These are phyloP conservation scores for Spisula subtruncata DNA, from an alignment of 2,888 invertebrate genomes.

Conservation along the genomic window DNA sequence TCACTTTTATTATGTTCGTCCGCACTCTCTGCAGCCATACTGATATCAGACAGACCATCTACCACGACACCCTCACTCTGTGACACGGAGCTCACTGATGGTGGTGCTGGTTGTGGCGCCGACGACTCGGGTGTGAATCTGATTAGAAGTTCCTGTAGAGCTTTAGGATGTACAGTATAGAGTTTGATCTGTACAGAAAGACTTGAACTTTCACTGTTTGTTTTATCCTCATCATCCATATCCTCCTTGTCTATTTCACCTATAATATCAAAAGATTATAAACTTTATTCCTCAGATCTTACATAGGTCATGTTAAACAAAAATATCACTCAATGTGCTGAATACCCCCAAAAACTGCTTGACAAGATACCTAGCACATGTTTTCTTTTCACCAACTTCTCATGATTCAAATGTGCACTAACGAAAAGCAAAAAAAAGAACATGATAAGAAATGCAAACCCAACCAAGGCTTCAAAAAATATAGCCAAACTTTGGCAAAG, in stretches of 20 bases:
- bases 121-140: conserved; percentile 88
- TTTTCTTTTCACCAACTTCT: too few species aligned
- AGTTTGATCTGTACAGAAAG: conserved; percentile 84
- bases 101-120: conserved; percentile 76
- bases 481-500: too few species aligned
- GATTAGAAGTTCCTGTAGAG: conserved; percentile 94
- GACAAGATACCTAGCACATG: too few species aligned
- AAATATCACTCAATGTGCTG: too few species aligned
- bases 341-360: too few species aligned
- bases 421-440: too few species aligned
- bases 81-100: conserved; percentile 84
- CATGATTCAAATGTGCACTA: too few species aligned
- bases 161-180: conserved; percentile 88
- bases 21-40: conserved; percentile 81
- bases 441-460: too few species aligned
- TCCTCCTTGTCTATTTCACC: conserved; percentile 82
- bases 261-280: conserved; percentile 60
- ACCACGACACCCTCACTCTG: conserved; percentile 83
- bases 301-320: too few species aligned
- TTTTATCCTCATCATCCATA: conserved; percentile 89
- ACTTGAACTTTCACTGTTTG: conserved; percentile 74
- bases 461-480: too few species aligned
- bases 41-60: conserved; percentile 87
- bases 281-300: too few species aligned
- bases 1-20: conserved; percentile 83